Evolutionary conservation across 2,888 invertebrate species (phyloP).

Genomic region (Mythimna lalbum): DNA sequence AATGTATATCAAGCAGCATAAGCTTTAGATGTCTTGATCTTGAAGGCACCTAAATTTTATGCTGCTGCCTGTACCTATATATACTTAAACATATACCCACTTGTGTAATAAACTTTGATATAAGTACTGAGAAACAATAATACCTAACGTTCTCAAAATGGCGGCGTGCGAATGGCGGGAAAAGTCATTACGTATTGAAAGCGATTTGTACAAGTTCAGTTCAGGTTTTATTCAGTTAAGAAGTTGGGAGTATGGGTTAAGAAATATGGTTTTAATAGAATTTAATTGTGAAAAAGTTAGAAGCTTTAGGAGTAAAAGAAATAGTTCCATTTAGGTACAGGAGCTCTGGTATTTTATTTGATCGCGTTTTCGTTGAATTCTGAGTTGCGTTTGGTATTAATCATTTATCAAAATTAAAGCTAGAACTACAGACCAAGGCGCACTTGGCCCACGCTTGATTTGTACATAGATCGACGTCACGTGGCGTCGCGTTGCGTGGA

Average conservation of each 20-base stretch:
- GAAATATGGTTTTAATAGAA: neutral
- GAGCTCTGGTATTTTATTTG: too few relatives aligned
- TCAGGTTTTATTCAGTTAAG: slow-evolving; percentile 13
- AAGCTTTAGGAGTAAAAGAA: neutral
- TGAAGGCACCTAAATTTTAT: neutral
- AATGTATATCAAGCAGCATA: too few relatives aligned
- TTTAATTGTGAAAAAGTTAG: neutral
- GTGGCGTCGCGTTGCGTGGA: too few relatives aligned
- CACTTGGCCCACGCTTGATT: too few relatives aligned
- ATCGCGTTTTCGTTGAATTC: too few relatives aligned
- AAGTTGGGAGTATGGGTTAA: neutral
- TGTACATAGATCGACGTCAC: too few relatives aligned
- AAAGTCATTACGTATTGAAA: slow-evolving; percentile 29
- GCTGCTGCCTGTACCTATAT: slow-evolving; percentile 1
- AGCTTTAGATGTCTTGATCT: too few relatives aligned
- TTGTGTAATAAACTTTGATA: slow-evolving; percentile 11
- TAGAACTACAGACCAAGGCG: too few relatives aligned
- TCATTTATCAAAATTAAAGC: too few relatives aligned
- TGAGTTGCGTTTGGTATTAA: too few relatives aligned
- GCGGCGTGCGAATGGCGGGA: slow-evolving; percentile 18
- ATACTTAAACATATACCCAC: slow-evolving; percentile 3
- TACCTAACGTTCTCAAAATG: slow-evolving; percentile 24
- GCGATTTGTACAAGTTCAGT: slow-evolving; percentile 24
- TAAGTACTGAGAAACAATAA: slow-evolving; percentile 24
- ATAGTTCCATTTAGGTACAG: neutral